These are phyloP conservation scores for Pampusana beccarii DNA, from an alignment of 2,113 vertebrate genomes.

Conservation along the genomic window DNA sequence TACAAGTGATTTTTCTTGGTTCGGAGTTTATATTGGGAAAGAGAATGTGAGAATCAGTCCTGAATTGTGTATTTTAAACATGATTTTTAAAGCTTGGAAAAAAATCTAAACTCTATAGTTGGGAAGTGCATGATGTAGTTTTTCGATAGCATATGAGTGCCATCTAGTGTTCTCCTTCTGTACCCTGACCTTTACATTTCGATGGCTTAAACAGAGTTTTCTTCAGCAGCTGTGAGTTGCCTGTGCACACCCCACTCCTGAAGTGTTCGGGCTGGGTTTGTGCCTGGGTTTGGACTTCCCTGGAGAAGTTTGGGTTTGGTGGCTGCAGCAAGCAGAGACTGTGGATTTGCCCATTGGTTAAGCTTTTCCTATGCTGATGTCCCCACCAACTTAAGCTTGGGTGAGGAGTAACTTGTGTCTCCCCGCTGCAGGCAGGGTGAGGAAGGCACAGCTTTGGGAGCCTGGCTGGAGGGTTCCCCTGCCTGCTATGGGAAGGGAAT, in stretches of 20 bases:
- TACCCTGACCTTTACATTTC: background rate
- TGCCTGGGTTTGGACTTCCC: background rate
- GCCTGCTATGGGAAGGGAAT: background rate
- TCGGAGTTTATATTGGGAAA: constrained; percentile 21
- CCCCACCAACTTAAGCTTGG: background rate
- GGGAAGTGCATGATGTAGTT: background rate
- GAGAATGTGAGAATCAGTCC: constrained; percentile 9
- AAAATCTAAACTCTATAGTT: background rate
- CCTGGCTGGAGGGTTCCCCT: background rate
- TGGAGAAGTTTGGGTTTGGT: background rate
- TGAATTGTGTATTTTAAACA: background rate
- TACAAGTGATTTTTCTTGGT: background rate
- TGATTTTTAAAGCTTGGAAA: constrained; percentile 27
- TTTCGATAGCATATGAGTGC: constrained; percentile 57
- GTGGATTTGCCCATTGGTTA: background rate
- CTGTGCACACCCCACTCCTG: background rate
- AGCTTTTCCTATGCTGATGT: background rate
- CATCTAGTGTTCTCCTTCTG: constrained; percentile 64
- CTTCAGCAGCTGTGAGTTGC: accelerated
- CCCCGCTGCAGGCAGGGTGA: accelerated
- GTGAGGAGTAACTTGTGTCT: background rate
- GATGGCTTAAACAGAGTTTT: background rate
- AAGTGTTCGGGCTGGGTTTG: accelerated
- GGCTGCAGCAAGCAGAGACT: background rate
- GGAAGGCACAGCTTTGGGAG: accelerated